phyloP scores from a whole-genome alignment of 2,113 vertebrate genomes.

The Chloebia gouldiae region DNA sequence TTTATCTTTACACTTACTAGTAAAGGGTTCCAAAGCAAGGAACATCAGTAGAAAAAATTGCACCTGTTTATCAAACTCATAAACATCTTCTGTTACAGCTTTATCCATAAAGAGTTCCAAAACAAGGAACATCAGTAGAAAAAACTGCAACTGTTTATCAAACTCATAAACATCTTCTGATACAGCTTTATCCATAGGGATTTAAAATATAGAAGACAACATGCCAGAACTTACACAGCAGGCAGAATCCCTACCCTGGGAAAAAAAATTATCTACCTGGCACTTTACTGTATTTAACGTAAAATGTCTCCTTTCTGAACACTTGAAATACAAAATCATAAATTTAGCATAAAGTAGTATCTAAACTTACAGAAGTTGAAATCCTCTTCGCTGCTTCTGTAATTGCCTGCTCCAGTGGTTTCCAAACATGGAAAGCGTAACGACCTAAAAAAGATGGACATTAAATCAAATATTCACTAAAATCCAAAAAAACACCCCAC shows the following conservation, averaged over 20 bases:
- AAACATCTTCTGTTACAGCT: no score
- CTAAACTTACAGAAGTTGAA: slow-evolving; percentile 80
- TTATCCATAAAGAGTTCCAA: not conserved
- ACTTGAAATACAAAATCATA: not conserved
- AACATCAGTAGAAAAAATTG: not conserved
- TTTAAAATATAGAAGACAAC: not conserved
- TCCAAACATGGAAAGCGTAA: slow-evolving; percentile 88
- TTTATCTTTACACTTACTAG: not conserved
- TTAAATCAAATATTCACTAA: not conserved
- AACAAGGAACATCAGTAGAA: not conserved
- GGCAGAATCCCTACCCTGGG: not conserved
- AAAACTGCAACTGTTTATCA: not conserved
- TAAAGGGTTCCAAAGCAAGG: not conserved
- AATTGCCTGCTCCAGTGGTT: slow-evolving; percentile 86
- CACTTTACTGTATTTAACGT: not conserved
- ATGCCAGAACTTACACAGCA: not conserved
- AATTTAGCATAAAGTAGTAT: not conserved
- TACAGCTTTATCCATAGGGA: not conserved
- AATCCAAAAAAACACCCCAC: not conserved
- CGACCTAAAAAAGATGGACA: slow-evolving; percentile 76
- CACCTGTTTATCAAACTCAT: no score
- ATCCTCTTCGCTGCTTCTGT: slow-evolving; percentile 83
- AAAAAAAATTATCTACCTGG: not conserved
- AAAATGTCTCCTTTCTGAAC: not conserved
- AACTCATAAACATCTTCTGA: not conserved